Evolutionary conservation across 2,113 vertebrate species (phyloP).

Genomic region (Lycaon pictus): DNA sequence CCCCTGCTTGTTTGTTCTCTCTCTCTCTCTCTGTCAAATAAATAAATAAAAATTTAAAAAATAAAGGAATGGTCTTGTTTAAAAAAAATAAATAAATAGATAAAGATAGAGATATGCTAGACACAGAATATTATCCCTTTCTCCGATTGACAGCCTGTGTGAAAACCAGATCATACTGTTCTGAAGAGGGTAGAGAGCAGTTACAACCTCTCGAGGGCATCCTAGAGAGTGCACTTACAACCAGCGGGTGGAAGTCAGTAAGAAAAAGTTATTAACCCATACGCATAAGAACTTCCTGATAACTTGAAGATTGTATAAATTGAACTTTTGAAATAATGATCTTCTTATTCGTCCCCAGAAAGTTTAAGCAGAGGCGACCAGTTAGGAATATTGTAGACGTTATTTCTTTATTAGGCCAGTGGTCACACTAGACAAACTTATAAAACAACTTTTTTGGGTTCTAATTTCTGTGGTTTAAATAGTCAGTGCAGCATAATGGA

Average conservation of each 20-base stretch:
- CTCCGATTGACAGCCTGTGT: neutral
- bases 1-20: no score
- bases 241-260: neutral
- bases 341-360: neutral
- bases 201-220: neutral
- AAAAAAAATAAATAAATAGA: no score
- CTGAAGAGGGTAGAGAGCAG: neutral
- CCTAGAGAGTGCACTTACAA: neutral
- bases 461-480: neutral
- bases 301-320: constrained; percentile 17
- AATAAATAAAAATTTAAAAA: no score
- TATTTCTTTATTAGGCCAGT: constrained; percentile 7
- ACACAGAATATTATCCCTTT: neutral
- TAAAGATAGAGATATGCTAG: neutral
- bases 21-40: no score
- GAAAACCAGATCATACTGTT: neutral
- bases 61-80: no score
- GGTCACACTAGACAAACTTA: neutral
- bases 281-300: neutral
- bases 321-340: neutral
- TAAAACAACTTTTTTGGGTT: neutral
- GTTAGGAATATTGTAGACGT: neutral
- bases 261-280: neutral
- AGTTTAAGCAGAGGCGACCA: neutral
- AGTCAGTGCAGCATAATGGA: neutral